Evolutionary conservation across 2,113 vertebrate genomes (phyloP).

Genomic region (Eurypyga helias): DNA sequence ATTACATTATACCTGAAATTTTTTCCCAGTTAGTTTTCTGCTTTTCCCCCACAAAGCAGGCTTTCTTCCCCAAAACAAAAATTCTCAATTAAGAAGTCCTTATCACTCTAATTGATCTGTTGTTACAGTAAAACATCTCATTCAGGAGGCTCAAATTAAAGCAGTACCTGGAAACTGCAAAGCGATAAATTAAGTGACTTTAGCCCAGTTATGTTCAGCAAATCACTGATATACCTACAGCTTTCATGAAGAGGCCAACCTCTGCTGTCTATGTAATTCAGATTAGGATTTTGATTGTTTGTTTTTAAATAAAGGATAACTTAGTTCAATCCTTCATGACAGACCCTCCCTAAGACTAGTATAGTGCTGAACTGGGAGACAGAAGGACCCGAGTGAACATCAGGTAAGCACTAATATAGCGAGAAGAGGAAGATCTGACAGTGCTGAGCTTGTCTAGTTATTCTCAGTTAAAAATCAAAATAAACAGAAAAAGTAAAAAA

Average conservation of each 20-base stretch:
- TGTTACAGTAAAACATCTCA: neutral
- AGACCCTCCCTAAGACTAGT: neutral
- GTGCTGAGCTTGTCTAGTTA: neutral
- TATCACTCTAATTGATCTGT: rapidly evolving
- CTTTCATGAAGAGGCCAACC: neutral
- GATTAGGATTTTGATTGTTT: neutral
- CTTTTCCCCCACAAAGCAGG: neutral
- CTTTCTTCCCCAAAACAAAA: neutral
- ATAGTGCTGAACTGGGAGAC: neutral
- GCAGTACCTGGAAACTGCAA: constrained; percentile 18
- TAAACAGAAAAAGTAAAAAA: neutral
- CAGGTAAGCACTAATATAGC: neutral
- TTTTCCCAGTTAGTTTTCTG: neutral
- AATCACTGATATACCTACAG: neutral
- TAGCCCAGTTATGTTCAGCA: neutral
- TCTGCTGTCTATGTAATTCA: neutral
- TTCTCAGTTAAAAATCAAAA: neutral
- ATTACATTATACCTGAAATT: rapidly evolving
- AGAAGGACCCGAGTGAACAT: neutral
- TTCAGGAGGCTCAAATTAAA: constrained; percentile 21
- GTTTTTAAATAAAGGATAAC: neutral
- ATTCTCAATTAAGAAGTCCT: neutral
- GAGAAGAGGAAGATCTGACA: neutral
- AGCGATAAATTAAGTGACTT: neutral
- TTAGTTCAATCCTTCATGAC: neutral